Evolutionary conservation across 2,113 vertebrate genomes (phyloP), one percentile per base, ranked within the genome.

Genomic region (Tautogolabrus adspersus): DNA sequence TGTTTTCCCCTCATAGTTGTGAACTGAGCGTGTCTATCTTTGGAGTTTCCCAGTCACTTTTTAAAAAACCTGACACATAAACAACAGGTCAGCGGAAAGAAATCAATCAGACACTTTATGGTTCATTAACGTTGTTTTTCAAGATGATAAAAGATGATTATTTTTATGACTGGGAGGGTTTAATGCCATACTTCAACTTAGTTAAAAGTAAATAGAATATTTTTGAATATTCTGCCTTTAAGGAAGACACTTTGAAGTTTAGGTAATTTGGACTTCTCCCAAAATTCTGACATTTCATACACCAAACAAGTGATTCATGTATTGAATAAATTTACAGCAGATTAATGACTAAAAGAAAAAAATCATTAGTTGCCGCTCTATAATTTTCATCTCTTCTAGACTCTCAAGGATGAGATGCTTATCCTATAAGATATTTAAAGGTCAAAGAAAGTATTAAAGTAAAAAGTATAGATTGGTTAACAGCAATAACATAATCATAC

Each of bases 401-500:
- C 13, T 37, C 21, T 46, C 8, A 49, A 21, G 16, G 46, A 65
- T 1, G 11, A 52, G n/a, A 42, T 52, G n/a, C 9, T 70, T 15
- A 49, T 61, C 47, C 23, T 16, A 52, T 0, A 10, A 69, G 40
- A n/a, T 21, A 23, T 9, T 3, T 18, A 46, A 71, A 77, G 70
- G 15, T 65, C 49, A 70, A 65, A 30, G 37, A 10, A 70, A 77
- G 23, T 26, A 18, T 54, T 5, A 1, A 23, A 67, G 51, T 21
- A 57, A 26, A 51, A 57, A 11, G 44, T 44, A 63, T 15, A 73
- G 51, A 82, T 64, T 46, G 3, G 51, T 52, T 58, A 38, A 64
- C 69, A 49, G 47, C 47, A 8, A 18, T 49, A 15, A 15, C 15
- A 46, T 46, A 49, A 49, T 49, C 26, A 54, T 67, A 54, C 49